Conservation (phyloP, 2,797 vertebrate genomes). For the Rachycentron canadum region DNA sequence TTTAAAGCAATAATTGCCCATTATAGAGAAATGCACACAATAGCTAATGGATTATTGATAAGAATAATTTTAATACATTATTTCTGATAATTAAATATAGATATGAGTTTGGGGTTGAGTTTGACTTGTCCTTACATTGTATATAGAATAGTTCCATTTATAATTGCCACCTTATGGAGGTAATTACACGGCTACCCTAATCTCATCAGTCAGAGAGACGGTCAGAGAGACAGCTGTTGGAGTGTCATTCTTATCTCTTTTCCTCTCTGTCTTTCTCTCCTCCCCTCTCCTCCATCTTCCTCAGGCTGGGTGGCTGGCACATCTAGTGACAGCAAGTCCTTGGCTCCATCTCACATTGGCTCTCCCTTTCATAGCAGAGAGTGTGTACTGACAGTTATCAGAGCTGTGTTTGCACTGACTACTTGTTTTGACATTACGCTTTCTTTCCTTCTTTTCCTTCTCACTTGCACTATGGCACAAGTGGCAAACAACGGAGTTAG, state of each 20-base stretch:
- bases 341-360: constrained; percentile 65
- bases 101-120: constrained; percentile 11
- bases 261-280: constrained; percentile 61
- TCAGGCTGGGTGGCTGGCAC: constrained; percentile 81
- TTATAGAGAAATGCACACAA: background rate
- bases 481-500: constrained; percentile 46
- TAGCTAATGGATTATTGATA: background rate
- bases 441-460: constrained; percentile 26
- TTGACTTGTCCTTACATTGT: constrained; percentile 28
- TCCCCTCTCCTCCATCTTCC: constrained; percentile 82
- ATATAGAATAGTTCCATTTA: constrained; percentile 67
- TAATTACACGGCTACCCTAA: constrained; percentile 79
- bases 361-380: constrained; percentile 56
- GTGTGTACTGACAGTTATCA: constrained; percentile 55
- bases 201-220: constrained; percentile 83
- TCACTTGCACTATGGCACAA: constrained; percentile 37
- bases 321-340: constrained; percentile 78
- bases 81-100: constrained; percentile 4
- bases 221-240: constrained; percentile 78
- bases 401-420: constrained; percentile 38
- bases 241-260: constrained; percentile 80
- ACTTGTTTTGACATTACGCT: constrained; percentile 49
- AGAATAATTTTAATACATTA: constrained; percentile 3
- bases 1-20: background rate
- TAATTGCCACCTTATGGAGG: constrained; percentile 73